Evolutionary conservation across 2,888 invertebrate genomes (phyloP).

Genomic region (Polydrusus cervinus): DNA sequence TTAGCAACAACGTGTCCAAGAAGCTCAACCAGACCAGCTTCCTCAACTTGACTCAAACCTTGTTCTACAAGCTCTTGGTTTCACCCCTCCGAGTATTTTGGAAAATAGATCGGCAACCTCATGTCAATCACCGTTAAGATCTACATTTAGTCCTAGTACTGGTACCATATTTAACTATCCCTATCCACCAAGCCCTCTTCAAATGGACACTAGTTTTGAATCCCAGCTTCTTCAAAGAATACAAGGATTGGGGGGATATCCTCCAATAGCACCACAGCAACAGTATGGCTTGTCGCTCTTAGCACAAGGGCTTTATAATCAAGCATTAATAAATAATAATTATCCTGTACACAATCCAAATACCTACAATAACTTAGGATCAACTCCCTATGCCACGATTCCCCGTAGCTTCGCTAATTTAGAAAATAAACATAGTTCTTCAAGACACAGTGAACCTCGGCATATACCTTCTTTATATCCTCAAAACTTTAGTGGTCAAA

Average conservation of each 20-base stretch:
- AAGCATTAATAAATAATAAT: slow-evolving; percentile 63
- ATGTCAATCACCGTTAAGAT: slow-evolving; percentile 67
- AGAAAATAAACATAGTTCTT: slow-evolving; percentile 62
- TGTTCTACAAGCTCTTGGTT: slow-evolving; percentile 64
- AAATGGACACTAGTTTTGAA: slow-evolving; percentile 66
- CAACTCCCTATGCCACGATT: slow-evolving; percentile 64
- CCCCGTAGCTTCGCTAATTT: slow-evolving; percentile 66
- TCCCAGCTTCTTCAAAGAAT: slow-evolving; percentile 73
- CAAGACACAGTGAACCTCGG: slow-evolving; percentile 64
- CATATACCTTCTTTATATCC: slow-evolving; percentile 59
- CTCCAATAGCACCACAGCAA: slow-evolving; percentile 62
- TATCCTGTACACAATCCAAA: slow-evolving; percentile 69
- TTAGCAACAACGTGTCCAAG: slow-evolving; percentile 39
- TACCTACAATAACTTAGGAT: slow-evolving; percentile 65
- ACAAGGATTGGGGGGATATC: slow-evolving; percentile 72
- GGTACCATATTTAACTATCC: slow-evolving; percentile 66
- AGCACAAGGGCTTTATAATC: slow-evolving; percentile 37
- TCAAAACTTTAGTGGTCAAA: background rate
- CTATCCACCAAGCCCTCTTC: slow-evolving; percentile 60
- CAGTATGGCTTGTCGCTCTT: slow-evolving; percentile 58
- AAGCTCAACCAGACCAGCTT: slow-evolving; percentile 58
- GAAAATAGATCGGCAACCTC: slow-evolving; percentile 68
- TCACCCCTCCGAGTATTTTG: slow-evolving; percentile 66
- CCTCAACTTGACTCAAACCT: slow-evolving; percentile 64
- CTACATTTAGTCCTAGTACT: slow-evolving; percentile 62